Base-by-base conservation (phyloP, 2,113 vertebrate species). In the Varanus salvator region DNA sequence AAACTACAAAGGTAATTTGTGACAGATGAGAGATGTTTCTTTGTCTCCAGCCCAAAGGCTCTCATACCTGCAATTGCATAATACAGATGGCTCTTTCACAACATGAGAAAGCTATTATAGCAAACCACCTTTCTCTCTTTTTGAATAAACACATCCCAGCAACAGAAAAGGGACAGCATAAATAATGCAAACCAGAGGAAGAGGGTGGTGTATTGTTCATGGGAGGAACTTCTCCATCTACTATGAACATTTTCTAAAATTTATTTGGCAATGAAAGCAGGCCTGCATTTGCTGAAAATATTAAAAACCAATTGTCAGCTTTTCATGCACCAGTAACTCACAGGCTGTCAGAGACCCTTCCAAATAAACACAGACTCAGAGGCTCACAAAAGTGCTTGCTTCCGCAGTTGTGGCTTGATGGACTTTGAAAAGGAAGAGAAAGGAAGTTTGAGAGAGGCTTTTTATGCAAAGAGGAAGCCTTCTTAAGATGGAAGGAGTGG, bases 1-100 rank as follows among this genome's bases (percentile, higher is more conserved):
- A 93, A 93, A 94, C 93, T 14, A 19, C 71, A 95, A 87, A 71
- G 68, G 54, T 34, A n/a, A 92, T 87, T 93, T 90, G 50, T 87
- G 84, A 76, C 88, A 91, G 48, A 25, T 74, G 50, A 88, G 34
- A 80, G 1, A 0, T 80, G 57, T 52, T 77, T 84, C 87, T 94
- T 64, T 82, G 84, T 92, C 85, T 54, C 48, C 27, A 86, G 71
- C 31, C 84, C 92, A 93, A 93, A 94, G 84, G 15, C 80, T 91
- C 84, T 88, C 25, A 27, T 91, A 92, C 93, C 89, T 21, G 64
- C 76, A 9, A 85, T 31, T 50, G 66, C 23, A 4, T 87, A 89
- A 90, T 9, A 90, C 50, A 87, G 81, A 90, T 90, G 80, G 15
- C 31, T 76, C 71, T 68, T 25, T 19, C 69, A 48, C 75, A 93